These are phyloP conservation scores for Tyria jacobaeae DNA, from an alignment of 2,888 invertebrate species.

Conservation along the genomic window DNA sequence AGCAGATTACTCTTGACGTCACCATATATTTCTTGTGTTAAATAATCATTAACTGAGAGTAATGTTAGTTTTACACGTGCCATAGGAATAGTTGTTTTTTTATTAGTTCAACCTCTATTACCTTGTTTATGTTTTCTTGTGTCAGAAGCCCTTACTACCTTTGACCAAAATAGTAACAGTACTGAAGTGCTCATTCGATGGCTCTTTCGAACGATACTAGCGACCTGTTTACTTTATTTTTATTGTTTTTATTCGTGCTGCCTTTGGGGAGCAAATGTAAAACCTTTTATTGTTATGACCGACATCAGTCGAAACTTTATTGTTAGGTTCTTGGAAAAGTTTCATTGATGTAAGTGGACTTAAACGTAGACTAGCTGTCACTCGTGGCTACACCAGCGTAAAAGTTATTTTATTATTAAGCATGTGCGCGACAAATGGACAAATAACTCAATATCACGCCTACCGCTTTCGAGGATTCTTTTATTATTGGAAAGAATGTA, in stretches of 20 bases:
- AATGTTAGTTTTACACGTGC: background rate
- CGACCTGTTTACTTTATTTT: slow-evolving; percentile 48
- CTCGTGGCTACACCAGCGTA: too few relatives aligned
- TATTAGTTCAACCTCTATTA: slow-evolving; percentile 13
- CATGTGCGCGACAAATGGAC: too few relatives aligned
- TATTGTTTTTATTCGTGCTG: slow-evolving; percentile 45
- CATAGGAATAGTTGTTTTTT: slow-evolving; percentile 3
- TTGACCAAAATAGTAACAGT: slow-evolving; percentile 26
- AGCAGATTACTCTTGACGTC: too few relatives aligned
- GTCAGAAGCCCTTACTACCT: slow-evolving; percentile 27
- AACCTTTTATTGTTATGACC: slow-evolving; percentile 47
- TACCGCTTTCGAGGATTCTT: too few relatives aligned
- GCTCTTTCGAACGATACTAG: slow-evolving; percentile 41
- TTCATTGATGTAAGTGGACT: background rate
- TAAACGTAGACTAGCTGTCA: too few relatives aligned
- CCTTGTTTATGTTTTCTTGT: slow-evolving; percentile 15
- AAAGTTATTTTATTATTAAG: too few relatives aligned
- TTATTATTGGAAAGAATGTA: too few relatives aligned
- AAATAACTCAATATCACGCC: too few relatives aligned
- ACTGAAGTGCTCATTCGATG: slow-evolving; percentile 37
- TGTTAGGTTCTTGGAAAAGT: slow-evolving; percentile 19
- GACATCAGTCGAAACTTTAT: slow-evolving; percentile 43
- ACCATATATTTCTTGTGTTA: too few relatives aligned
- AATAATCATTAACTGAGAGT: background rate
- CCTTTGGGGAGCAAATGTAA: slow-evolving; percentile 39